These are phyloP conservation scores for Phyllotreta striolata DNA, from an alignment of 2,888 invertebrate species.

Conservation along the genomic window DNA sequence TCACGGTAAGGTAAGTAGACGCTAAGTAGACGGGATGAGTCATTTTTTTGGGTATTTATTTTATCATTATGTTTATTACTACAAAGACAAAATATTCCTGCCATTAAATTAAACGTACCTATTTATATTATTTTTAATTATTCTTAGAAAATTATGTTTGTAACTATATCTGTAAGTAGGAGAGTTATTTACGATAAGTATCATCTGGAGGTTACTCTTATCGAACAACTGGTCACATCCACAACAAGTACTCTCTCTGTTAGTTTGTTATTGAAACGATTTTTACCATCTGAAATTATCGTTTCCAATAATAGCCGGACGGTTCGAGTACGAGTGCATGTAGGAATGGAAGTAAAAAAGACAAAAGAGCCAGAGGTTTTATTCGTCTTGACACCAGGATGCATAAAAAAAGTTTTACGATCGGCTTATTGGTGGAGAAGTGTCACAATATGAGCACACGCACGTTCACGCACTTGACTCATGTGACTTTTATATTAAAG, in stretches of 20 bases:
- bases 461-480: constrained; percentile 35
- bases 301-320: background rate
- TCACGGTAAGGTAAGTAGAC: background rate
- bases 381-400: constrained; percentile 40
- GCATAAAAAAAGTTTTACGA: constrained; percentile 41
- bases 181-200: no score
- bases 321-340: background rate
- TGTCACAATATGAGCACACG: constrained; percentile 35
- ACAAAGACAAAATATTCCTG: no score
- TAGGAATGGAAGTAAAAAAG: constrained; percentile 25
- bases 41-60: background rate
- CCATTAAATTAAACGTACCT: no score
- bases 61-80: no score
- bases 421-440: constrained; percentile 39
- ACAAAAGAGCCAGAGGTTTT: constrained; percentile 35
- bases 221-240: no score
- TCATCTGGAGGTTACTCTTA: no score
- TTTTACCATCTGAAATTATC: no score
- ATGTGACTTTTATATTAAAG: constrained; percentile 39
- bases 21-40: constrained; percentile 1
- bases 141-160: no score
- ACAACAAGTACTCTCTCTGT: no score
- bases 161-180: no score
- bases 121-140: no score
- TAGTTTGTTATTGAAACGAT: no score